Evolutionary conservation across 1,140 invertebrate species (phyloP).

Genomic region (Hylyphantes graminicola): DNA sequence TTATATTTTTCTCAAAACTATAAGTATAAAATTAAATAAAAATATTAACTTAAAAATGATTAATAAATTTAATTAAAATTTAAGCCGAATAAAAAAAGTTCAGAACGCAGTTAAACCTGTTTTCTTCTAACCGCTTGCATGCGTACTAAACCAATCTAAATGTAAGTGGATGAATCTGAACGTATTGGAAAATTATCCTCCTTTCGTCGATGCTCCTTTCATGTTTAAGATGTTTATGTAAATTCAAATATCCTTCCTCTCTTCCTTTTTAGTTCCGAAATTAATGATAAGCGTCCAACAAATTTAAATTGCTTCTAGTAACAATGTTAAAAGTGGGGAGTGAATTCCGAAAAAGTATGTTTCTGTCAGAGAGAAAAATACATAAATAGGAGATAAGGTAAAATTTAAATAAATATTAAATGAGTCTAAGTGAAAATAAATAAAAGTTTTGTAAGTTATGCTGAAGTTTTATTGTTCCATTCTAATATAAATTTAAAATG

Average conservation of each 20-base stretch:
- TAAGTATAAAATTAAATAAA: too few species aligned
- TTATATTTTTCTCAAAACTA: too few species aligned
- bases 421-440: too few species aligned
- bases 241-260: slow-evolving; percentile 1
- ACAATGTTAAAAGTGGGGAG: background rate
- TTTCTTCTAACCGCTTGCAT: background rate
- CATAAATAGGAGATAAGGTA: too few species aligned
- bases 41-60: too few species aligned
- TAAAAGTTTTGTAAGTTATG: too few species aligned
- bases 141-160: background rate
- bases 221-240: slow-evolving; percentile 30
- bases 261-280: background rate
- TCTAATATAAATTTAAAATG: too few species aligned
- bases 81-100: background rate
- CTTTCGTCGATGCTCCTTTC: slow-evolving; percentile 3
- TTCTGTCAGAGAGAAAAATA: too few species aligned
- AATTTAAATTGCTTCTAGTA: slow-evolving; percentile 13
- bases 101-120: background rate
- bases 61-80: too few species aligned
- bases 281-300: slow-evolving; percentile 4
- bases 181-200: slow-evolving; percentile 30
- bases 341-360: too few species aligned
- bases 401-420: too few species aligned
- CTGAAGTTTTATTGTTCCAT: too few species aligned
- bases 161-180: background rate